Evolutionary conservation across 1,140 invertebrate genomes (phyloP), one percentile per base, ranked within the genome.

Genomic region (Steinernema feltiae): DNA sequence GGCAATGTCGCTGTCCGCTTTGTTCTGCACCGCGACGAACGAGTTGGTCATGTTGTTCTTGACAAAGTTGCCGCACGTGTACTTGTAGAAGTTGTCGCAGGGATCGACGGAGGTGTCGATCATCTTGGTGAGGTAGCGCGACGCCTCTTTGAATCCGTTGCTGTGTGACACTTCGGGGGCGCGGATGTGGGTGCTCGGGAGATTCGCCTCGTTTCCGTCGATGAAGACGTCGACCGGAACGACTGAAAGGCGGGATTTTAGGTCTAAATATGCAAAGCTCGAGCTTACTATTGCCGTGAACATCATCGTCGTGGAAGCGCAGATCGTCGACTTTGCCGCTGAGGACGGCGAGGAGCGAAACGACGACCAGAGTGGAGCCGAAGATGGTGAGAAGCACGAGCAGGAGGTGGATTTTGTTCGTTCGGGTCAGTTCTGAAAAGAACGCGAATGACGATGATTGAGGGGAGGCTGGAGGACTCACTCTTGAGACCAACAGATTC

Each of bases 41-140:
- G 70, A 7, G 70, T 71, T 71, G 70, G 15, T 35, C 46, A 71
- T 32, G 70, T 71, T 71, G 70, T 71, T 71, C 70, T 71, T 71
- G 70, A 71, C 32, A 30, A 71, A 73, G 32, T 72, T 72, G 7
- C 72, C 72, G 27, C 72, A 73, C 7, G 72, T 29, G 48, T 48
- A 73, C 15, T 71, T 7, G 48, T 73, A 73, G 72, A 73, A 73
- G 27, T 73, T 30, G 31, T 72, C n/a, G 70, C 72, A 73, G 12
- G 72, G 72, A 30, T 73, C 72, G 17, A 71, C 72, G 12, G 32
- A 15, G n/a, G 72, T 73, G 48, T 73, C 72, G 48, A 73, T 71
- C 15, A 71, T 15, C 32, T 32, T 53, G 46, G 7, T 35, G 70
- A 71, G 70, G 70, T 71, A 71, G 46, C 70, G 70, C 7, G 70